Percentiles rank a stretch among this genome's conserved stretches.
phyloP scores from a whole-genome alignment of 2,113 vertebrate species.

The Anhinga anhinga region DNA sequence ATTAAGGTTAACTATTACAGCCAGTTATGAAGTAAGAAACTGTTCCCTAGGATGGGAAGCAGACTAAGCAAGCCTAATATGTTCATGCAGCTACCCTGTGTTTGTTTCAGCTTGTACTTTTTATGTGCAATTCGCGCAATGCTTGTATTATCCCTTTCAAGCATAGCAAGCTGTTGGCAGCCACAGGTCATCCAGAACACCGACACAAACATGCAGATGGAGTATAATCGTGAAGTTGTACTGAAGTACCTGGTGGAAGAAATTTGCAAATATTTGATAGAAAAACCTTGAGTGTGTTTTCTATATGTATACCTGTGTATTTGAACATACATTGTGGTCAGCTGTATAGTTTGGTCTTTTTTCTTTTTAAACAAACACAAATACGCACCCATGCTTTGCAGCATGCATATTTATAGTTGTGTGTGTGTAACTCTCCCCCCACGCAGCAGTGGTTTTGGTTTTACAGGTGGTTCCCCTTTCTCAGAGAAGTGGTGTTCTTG shows the following conservation, averaged over 20 bases:
- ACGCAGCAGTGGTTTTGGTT: background rate
- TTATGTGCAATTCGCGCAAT: background rate
- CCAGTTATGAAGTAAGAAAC: background rate
- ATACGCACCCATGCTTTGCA: background rate
- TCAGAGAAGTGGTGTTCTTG: conserved; percentile 92
- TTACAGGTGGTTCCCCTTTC: conserved; percentile 94
- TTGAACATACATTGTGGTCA: background rate
- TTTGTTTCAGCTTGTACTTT: background rate
- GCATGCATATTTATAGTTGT: accelerated
- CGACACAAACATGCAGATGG: accelerated
- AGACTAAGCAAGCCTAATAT: background rate
- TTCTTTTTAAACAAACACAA: background rate
- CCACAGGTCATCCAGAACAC: background rate
- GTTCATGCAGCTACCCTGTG: background rate
- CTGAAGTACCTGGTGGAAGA: background rate
- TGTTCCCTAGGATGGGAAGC: background rate
- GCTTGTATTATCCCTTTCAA: background rate
- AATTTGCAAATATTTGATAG: background rate
- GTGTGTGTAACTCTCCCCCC: background rate
- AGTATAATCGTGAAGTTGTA: background rate
- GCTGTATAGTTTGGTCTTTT: background rate
- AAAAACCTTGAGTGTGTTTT: background rate
- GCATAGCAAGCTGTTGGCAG: background rate
- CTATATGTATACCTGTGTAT: accelerated
- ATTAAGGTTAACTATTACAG: background rate